Evolutionary conservation across 2,888 invertebrate genomes (phyloP).

Genomic region (Eledone cirrhosa): DNA sequence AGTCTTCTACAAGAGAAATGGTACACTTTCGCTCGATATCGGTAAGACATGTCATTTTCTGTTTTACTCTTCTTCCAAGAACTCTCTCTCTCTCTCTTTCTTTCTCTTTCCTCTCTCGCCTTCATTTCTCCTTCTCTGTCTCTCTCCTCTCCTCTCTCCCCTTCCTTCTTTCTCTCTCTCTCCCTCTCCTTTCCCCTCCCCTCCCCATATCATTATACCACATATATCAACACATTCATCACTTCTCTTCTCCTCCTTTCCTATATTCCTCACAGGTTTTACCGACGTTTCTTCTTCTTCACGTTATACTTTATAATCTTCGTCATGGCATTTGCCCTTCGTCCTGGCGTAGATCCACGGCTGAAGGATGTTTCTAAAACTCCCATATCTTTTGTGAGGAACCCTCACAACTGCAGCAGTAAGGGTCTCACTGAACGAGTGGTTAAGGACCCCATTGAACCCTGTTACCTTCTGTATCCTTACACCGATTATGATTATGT

Average conservation of each 20-base stretch:
- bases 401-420: background rate
- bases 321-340: conserved; percentile 84
- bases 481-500: conserved; percentile 35
- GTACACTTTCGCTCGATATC: conserved; percentile 85
- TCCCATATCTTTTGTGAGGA: background rate
- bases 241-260: too few species aligned
- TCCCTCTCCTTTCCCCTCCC: background rate
- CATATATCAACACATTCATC: too few species aligned
- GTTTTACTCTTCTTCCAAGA: too few species aligned
- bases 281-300: conserved; percentile 90
- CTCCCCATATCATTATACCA: background rate
- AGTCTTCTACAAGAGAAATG: conserved; percentile 96
- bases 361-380: background rate
- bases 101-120: too few species aligned
- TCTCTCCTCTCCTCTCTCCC: background rate
- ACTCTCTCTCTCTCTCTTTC: too few species aligned
- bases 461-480: conserved; percentile 61
- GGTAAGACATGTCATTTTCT: conserved; percentile 42
- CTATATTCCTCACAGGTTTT: conserved; percentile 75
- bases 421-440: background rate
- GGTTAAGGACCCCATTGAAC: conserved; percentile 44
- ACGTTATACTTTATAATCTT: conserved; percentile 90
- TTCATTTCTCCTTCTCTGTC: background rate
- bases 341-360: conserved; percentile 71
- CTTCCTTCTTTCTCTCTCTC: background rate